These are phyloP conservation scores for Tenrec ecaudatus DNA, from an alignment of 2,113 vertebrate species.

Conservation along the genomic window DNA sequence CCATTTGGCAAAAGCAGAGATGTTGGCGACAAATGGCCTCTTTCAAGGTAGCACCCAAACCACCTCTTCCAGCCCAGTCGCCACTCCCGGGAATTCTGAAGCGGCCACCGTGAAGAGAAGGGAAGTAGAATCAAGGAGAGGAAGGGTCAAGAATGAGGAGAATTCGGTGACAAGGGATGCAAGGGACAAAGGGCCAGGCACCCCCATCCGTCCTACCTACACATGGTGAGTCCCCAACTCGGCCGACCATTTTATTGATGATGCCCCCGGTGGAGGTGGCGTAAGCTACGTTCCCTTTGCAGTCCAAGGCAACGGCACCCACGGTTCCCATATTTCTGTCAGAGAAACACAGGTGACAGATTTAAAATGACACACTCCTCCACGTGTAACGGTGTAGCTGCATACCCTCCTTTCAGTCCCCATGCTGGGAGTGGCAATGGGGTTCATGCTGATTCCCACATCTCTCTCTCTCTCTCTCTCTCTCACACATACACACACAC, in stretches of 20 bases:
- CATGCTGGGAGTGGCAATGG: rapidly evolving
- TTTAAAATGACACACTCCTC: neutral
- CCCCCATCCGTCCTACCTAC: constrained; percentile 81
- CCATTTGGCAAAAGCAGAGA: neutral
- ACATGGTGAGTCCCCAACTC: constrained; percentile 90
- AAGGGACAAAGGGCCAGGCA: neutral
- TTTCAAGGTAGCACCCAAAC: neutral
- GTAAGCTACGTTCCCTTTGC: constrained; percentile 87
- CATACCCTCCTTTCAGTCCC: too few species aligned
- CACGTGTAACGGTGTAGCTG: rapidly evolving
- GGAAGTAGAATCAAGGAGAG: neutral
- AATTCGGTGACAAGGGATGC: neutral
- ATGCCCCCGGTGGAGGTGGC: constrained; percentile 89
- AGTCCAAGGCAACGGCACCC: constrained; percentile 86
- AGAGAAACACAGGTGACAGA: neutral
- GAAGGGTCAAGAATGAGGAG: neutral
- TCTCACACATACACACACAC: too few species aligned
- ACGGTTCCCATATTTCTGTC: constrained; percentile 88
- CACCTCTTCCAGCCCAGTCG: neutral
- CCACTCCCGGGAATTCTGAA: neutral
- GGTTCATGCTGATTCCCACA: too few species aligned
- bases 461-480: too few species aligned
- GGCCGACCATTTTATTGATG: constrained; percentile 90
- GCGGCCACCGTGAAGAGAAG: neutral
- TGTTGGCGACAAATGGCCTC: neutral